Conservation (phyloP, 2,113 vertebrate species). For the Gobius niger region DNA sequence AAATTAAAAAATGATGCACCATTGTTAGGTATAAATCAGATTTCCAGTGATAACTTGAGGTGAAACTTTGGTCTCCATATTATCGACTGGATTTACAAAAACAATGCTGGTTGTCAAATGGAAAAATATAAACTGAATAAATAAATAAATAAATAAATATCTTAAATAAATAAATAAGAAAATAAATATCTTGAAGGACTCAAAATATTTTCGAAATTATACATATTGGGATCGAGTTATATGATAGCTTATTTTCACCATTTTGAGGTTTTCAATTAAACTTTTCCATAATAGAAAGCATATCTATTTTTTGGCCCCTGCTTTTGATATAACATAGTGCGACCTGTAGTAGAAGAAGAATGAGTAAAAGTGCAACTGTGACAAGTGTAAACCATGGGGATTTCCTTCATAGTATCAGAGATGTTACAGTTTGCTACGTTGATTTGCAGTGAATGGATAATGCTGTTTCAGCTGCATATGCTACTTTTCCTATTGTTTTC, state of each 20-base stretch:
- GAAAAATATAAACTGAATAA: conserved; percentile 59
- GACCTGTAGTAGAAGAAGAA: conserved; percentile 30
- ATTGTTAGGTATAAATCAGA: conserved; percentile 59
- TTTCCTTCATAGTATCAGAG: conserved; percentile 17
- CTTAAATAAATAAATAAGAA: conserved; percentile 42
- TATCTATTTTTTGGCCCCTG: conserved; percentile 49
- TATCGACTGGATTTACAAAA: conserved; percentile 62
- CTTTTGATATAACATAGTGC: conserved; percentile 46
- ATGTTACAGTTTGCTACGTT: conserved; percentile 59
- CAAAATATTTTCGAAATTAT: conserved; percentile 8
- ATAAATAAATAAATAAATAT: conserved; percentile 71
- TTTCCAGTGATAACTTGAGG: conserved; percentile 61
- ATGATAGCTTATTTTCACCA: conserved; percentile 53
- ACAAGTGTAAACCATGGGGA: conserved; percentile 43
- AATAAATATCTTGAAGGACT: conserved; percentile 33
- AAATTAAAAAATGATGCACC: conserved; percentile 50
- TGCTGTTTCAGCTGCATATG: conserved; percentile 51
- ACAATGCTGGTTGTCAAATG: conserved; percentile 54
- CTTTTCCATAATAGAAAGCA: conserved; percentile 38
- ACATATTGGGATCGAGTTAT: neutral
- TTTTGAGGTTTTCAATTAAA: conserved; percentile 48
- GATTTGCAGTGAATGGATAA: conserved; percentile 48
- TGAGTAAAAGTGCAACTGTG: conserved; percentile 63
- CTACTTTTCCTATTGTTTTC: conserved; percentile 54
- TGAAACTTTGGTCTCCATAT: conserved; percentile 73